Conservation (phyloP, 2,888 invertebrate genomes). For the Cephus nigrinus region DNA sequence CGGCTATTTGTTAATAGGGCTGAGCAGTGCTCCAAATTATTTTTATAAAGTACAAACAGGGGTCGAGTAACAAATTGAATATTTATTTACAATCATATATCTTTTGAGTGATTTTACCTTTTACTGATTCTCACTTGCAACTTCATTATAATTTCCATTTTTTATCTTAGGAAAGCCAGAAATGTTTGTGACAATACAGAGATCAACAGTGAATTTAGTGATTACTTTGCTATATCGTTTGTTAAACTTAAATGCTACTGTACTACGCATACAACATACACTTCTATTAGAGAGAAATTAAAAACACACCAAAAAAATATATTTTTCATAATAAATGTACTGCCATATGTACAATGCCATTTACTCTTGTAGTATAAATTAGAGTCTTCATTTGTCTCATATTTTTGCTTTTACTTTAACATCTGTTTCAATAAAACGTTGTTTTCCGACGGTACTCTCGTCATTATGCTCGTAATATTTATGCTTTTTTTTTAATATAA, state of each 20-base stretch:
- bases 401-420: conserved; percentile 23
- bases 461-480: conserved; percentile 21
- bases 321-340: conserved; percentile 50
- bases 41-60: conserved; percentile 13
- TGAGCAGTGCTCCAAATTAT: background rate
- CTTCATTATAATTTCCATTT: background rate
- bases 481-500: conserved; percentile 16
- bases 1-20: conserved; percentile 16
- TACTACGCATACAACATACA: background rate
- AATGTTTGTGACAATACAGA: background rate
- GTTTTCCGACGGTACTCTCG: conserved; percentile 17
- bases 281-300: conserved; percentile 31
- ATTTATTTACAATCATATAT: conserved; percentile 40
- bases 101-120: background rate
- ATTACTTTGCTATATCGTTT: background rate
- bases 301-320: conserved; percentile 48
- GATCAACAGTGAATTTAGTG: background rate
- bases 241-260: background rate
- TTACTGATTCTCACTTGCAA: background rate
- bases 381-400: conserved; percentile 32
- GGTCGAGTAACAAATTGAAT: conserved; percentile 24
- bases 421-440: conserved; percentile 26
- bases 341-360: conserved; percentile 59
- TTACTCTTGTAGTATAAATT: conserved; percentile 49
- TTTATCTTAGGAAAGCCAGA: background rate